A percentile compares a stretch with the other conserved stretches of the same genome.
These are phyloP conservation scores for Rhineura floridana DNA, from an alignment of 2,113 vertebrate genomes.

Conservation along the genomic window DNA sequence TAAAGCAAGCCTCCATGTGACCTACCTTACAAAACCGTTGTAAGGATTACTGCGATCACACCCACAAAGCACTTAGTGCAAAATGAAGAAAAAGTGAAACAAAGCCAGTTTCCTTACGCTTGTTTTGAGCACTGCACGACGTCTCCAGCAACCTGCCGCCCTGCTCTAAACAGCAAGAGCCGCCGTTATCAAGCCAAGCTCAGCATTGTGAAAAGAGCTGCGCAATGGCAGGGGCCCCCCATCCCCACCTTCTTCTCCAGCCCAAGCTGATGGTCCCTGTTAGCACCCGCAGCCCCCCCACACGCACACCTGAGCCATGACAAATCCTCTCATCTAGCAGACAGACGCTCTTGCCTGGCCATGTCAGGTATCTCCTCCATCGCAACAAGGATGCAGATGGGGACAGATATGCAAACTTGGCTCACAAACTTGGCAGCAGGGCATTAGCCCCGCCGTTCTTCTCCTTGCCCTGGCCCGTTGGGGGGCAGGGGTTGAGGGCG, in stretches of 20 bases:
- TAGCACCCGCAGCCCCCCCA: accelerated
- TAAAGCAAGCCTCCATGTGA: not conserved
- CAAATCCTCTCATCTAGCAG: too few species aligned
- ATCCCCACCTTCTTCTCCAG: not conserved
- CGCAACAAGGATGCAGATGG: accelerated
- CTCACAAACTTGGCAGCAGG: slow-evolving; percentile 51
- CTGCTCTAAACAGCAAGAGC: not conserved
- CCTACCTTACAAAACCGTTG: not conserved
- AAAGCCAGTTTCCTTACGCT: not conserved
- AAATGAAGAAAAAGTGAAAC: not conserved
- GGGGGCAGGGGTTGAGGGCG: not conserved
- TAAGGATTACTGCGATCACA: too few species aligned
- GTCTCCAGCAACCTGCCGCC: not conserved
- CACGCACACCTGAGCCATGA: too few species aligned
- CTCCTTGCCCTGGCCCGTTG: slow-evolving; percentile 11
- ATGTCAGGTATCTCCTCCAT: not conserved
- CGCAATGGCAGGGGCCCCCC: too few species aligned
- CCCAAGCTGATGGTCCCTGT: not conserved
- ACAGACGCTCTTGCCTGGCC: not conserved
- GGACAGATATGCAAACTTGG: slow-evolving; percentile 39
- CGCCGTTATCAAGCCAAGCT: not conserved
- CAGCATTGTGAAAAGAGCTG: not conserved
- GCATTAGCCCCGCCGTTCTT: slow-evolving; percentile 38
- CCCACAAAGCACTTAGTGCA: not conserved
- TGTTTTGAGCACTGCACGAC: not conserved